phyloP scores from a whole-genome alignment of 2,113 vertebrate genomes.

The Odocoileus virginianus region DNA sequence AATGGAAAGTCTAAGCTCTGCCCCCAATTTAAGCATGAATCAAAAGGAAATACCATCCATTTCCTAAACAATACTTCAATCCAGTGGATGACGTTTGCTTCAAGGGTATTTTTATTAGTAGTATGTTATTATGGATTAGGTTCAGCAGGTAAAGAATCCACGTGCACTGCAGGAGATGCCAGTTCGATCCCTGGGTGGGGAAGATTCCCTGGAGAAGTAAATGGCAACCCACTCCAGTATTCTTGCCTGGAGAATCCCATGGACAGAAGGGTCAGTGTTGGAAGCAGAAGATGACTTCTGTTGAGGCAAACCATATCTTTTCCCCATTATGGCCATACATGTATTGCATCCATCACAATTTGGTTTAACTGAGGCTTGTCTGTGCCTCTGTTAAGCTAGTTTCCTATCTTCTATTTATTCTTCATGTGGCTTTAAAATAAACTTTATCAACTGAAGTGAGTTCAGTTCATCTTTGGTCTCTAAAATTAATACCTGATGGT shows the following conservation, averaged over 20 bases:
- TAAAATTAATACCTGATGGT: background rate
- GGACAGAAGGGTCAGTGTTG: background rate
- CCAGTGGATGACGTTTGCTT: background rate
- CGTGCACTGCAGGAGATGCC: background rate
- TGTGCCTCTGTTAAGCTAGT: background rate
- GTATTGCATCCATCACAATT: rapidly evolving
- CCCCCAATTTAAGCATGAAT: background rate
- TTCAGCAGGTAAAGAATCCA: background rate
- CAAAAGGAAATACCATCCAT: background rate
- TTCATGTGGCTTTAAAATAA: background rate
- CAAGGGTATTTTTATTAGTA: background rate
- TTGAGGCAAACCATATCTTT: background rate
- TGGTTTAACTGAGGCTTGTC: background rate
- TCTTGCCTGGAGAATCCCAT: background rate
- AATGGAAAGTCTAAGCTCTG: background rate
- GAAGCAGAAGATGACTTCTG: background rate
- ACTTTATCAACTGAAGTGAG: background rate
- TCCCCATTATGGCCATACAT: rapidly evolving
- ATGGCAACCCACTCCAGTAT: background rate
- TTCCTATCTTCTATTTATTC: background rate
- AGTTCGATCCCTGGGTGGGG: rapidly evolving
- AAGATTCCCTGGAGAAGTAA: background rate
- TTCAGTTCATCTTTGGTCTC: background rate
- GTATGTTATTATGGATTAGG: background rate
- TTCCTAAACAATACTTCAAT: background rate